Base-by-base conservation (phyloP, 2,797 vertebrate species). In the Zalophus californianus region DNA sequence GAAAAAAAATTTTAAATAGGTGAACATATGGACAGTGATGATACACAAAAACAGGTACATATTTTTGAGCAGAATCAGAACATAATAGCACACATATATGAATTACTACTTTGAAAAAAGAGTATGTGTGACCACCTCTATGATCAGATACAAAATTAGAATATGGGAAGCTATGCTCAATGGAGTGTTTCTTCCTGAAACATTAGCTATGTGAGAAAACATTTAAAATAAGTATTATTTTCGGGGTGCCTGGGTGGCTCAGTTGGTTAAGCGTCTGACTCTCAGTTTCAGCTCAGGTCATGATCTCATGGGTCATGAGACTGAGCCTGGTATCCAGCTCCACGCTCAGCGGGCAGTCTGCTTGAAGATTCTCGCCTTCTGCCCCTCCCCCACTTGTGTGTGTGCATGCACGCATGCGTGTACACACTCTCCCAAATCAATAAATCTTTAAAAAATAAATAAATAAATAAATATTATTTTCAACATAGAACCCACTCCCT, bases 91-190 rank as follows among this genome's bases (percentile, higher is more conserved):
- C 50, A 48, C 5, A 29, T 79, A 10, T 54, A 90, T 58, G 35
- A 94, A 96, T 70, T 90, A 94, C 38, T 86, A n/a, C 48, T 88
- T 84, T 90, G 44, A 48, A 95, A 85, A 85, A 68, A 97, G 41
- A 29, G 64, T 79, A 23, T 75, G 68, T 92, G 64, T 75, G n/a
- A 83, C 29, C 54, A 87, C 11, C n/a, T 82, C 72, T 78, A 56
- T 27, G 58, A 87, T 96, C 80, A 68, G 32, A 48, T 64, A 66
- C 58, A 15, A 96, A 85, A 50, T 94, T 25, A 94, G 85, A 96
- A 93, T 56, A 78, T 9, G 7, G 48, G 80, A 92, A 95, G 35
- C 54, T 92, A 29, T 77, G 41, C 54, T 91, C 80, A 88, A n/a
- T 78, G 60, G 32, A 95, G 25, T 72, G 44, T 94, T 85, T 92